phyloP scores from a whole-genome alignment of 1,140 invertebrate genomes.

The Hypothenemus hampei region DNA sequence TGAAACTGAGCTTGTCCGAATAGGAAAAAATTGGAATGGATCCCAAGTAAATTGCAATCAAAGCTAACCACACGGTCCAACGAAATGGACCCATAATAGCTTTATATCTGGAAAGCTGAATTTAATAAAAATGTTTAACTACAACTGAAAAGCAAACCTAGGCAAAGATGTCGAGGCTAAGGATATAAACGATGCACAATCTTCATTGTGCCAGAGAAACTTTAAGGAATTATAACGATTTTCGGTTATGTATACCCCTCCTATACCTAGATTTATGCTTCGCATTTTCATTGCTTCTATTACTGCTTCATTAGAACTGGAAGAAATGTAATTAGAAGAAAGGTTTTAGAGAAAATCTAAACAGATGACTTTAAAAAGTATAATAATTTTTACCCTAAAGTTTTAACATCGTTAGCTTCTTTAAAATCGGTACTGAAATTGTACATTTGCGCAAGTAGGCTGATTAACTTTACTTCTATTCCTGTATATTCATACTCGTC shows the following conservation, averaged over 20 bases:
- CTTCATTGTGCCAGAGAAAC: constrained; percentile 57
- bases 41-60: constrained; percentile 64
- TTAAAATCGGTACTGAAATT: constrained; percentile 65
- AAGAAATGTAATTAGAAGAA: no score
- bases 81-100: constrained; percentile 77
- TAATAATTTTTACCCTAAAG: constrained; percentile 53
- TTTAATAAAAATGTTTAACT: neutral
- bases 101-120: constrained; percentile 55
- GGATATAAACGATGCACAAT: constrained; percentile 70
- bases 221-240: constrained; percentile 54
- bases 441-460: constrained; percentile 54
- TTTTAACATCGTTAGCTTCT: constrained; percentile 49
- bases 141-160: constrained; percentile 48
- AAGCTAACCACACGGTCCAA: constrained; percentile 67
- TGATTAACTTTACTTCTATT: constrained; percentile 59
- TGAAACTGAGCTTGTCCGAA: constrained; percentile 60
- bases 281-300: constrained; percentile 47
- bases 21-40: constrained; percentile 65
- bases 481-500: constrained; percentile 59
- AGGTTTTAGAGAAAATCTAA: no score
- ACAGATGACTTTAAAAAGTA: no score
- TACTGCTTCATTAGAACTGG: constrained; percentile 55
- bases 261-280: constrained; percentile 57
- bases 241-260: constrained; percentile 61
- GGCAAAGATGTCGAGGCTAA: constrained; percentile 67